Percentiles rank a stretch among this genome's conserved stretches.
These are phyloP conservation scores for Pseudorhombus dupliciocellatus DNA, from an alignment of 2,113 vertebrate genomes.

Conservation along the genomic window DNA sequence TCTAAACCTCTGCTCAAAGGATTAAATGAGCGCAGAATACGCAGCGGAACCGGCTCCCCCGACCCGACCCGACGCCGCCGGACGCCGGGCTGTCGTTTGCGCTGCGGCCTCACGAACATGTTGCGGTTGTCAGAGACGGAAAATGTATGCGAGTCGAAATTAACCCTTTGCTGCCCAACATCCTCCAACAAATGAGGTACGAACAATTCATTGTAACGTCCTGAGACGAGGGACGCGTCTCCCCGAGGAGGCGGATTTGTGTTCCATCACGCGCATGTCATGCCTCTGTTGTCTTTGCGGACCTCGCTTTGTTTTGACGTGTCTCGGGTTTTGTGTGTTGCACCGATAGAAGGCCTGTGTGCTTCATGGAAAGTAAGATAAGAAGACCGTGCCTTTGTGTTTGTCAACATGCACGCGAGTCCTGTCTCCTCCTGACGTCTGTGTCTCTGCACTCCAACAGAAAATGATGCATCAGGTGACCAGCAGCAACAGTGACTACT, in stretches of 20 bases:
- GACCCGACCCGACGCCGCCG: neutral
- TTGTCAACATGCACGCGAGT: neutral
- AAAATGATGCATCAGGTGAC: conserved; percentile 98
- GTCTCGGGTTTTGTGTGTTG: conserved; percentile 14
- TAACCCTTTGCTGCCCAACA: conserved; percentile 74
- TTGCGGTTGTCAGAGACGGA: conserved; percentile 67
- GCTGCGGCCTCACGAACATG: conserved; percentile 51
- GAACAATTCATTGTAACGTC: conserved; percentile 39
- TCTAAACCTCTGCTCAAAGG: conserved; percentile 70
- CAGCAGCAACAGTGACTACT: conserved; percentile 90
- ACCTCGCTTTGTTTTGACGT: conserved; percentile 8
- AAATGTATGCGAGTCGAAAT: conserved; percentile 72
- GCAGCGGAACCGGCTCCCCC: conserved; percentile 20
- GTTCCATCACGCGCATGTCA: neutral
- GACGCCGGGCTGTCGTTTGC: conserved; percentile 22
- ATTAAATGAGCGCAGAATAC: conserved; percentile 47
- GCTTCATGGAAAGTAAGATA: conserved; percentile 27
- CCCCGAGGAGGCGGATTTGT: fast-evolving
- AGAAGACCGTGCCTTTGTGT: neutral
- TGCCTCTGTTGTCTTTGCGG: neutral
- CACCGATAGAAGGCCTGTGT: conserved; percentile 39
- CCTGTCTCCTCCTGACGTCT: neutral
- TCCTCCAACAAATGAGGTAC: conserved; percentile 79
- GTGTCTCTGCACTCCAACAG: conserved; percentile 78
- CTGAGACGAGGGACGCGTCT: neutral